Evolutionary conservation across 2,113 vertebrate genomes (phyloP).

Genomic region (Orycteropus afer): DNA sequence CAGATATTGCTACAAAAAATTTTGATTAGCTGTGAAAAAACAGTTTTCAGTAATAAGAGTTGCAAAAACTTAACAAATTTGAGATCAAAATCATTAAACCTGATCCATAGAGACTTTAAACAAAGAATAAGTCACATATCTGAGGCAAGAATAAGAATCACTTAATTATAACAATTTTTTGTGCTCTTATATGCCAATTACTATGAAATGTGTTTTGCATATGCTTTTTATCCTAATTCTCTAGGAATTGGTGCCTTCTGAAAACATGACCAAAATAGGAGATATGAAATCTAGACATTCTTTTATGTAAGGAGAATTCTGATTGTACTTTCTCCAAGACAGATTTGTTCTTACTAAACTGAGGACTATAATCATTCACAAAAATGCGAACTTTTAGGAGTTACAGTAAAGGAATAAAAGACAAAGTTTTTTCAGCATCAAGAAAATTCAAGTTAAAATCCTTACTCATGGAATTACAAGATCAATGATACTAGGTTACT

Average conservation of each 20-base stretch:
- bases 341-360: too few species aligned
- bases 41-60: neutral
- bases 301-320: too few species aligned
- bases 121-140: neutral
- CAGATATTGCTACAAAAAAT: neutral
- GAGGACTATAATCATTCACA: neutral
- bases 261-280: too few species aligned
- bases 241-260: too few species aligned
- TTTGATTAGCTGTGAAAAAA: neutral
- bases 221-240: neutral
- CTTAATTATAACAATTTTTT: neutral
- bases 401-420: neutral
- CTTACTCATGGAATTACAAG: neutral
- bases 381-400: neutral
- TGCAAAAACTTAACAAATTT: neutral
- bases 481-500: neutral
- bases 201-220: neutral
- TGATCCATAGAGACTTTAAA: neutral
- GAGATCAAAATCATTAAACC: neutral
- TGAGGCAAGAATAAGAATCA: neutral
- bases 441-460: neutral
- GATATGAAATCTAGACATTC: too few species aligned
- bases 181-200: neutral
- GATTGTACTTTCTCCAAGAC: too few species aligned
- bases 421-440: neutral